A percentile compares a stretch with the other conserved stretches of the same genome.
These are phyloP conservation scores for Glaucomys volans DNA, from an alignment of 2,113 vertebrate species.

Conservation along the genomic window DNA sequence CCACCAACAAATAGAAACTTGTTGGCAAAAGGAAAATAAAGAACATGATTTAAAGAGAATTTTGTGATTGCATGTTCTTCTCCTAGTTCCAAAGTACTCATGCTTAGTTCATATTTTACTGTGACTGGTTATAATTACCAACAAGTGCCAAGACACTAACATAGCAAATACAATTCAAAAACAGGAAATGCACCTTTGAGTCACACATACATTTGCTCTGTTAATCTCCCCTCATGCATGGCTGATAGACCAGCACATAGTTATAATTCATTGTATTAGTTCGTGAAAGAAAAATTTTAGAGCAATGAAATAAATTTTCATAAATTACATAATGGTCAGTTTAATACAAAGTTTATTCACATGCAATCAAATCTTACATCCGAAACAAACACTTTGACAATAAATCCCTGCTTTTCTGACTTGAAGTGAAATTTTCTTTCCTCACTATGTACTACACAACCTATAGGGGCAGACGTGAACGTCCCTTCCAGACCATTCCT, in stretches of 20 bases:
- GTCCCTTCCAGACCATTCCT: neutral
- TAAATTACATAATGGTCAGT: neutral
- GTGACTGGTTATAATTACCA: neutral
- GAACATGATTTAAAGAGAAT: slow-evolving; percentile 23
- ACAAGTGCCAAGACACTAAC: neutral
- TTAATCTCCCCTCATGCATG: neutral
- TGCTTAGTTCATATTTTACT: neutral
- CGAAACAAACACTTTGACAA: neutral
- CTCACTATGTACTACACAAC: neutral
- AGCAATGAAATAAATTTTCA: neutral
- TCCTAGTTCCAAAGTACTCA: neutral
- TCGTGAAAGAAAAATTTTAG: neutral
- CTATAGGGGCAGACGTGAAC: neutral
- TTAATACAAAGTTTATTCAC: neutral
- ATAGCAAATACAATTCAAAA: neutral
- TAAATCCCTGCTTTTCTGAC: neutral
- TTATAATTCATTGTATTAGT: neutral
- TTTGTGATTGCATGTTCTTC: neutral
- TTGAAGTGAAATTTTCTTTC: neutral
- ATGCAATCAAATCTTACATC: neutral
- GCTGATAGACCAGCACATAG: neutral
- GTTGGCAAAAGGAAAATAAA: slow-evolving; percentile 45
- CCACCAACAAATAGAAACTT: neutral
- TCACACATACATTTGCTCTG: neutral
- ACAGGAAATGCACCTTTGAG: neutral